Conservation (phyloP, 2,113 vertebrate species). For the Gymnarchus niloticus region DNA sequence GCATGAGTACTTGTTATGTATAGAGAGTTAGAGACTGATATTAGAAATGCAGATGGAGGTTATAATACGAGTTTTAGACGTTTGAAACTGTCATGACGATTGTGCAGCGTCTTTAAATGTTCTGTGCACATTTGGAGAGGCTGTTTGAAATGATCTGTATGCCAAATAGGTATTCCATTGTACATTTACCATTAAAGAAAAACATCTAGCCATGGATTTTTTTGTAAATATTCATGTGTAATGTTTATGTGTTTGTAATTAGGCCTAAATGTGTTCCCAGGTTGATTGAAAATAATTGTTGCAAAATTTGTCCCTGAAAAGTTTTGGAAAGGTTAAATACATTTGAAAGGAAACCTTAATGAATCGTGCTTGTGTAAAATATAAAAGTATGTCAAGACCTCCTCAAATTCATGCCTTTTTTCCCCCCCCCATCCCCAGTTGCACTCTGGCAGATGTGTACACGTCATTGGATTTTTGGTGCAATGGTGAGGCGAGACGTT, state of each 20-base stretch:
- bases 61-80: neutral
- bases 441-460: constrained; percentile 36
- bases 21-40: too few relatives aligned
- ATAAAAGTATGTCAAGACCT: neutral
- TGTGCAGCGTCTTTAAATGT: neutral
- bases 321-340: neutral
- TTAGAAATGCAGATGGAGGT: neutral
- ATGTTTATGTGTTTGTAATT: neutral
- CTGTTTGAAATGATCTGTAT: neutral
- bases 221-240: neutral
- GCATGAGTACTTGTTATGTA: neutral
- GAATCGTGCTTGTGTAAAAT: neutral
- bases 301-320: neutral
- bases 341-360: neutral
- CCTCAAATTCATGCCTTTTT: neutral
- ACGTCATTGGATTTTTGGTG: constrained; percentile 33
- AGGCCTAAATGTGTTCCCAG: too few relatives aligned
- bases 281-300: neutral
- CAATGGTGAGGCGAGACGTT: constrained; percentile 28
- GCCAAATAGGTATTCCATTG: neutral
- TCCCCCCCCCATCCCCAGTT: constrained; percentile 31
- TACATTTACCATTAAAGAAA: neutral
- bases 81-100: too few relatives aligned
- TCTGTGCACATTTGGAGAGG: neutral
- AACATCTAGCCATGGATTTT: neutral